phyloP scores from a whole-genome alignment of 30 jellyfish, hydroid and myxozoan genomes.

The Hydractinia symbiolongicarpus region DNA sequence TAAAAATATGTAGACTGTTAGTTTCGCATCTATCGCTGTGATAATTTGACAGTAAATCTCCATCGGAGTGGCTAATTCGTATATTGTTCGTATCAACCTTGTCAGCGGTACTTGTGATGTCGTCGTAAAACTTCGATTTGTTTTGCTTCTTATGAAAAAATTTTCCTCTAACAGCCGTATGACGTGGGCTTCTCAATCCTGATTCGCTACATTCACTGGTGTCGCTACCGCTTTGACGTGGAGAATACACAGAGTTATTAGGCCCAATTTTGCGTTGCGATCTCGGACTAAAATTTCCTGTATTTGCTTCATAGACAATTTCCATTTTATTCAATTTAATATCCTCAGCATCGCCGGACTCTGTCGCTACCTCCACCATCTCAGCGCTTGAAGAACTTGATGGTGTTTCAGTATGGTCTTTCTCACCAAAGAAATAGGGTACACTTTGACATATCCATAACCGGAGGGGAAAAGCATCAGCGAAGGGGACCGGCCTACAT shows the following conservation, averaged over 20 bases:
- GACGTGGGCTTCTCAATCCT: no score
- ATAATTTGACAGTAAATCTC: conserved; percentile 34
- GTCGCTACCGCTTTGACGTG: conserved; percentile 4
- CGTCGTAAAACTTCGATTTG: neutral
- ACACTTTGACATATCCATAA: conserved; percentile 74
- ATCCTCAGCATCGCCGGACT: neutral
- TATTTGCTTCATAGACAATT: conserved; percentile 1
- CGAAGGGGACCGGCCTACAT: conserved; percentile 85
- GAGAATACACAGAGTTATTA: neutral
- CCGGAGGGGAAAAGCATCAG: conserved; percentile 90
- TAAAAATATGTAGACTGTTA: conserved; percentile 1
- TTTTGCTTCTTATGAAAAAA: neutral
- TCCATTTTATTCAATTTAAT: neutral
- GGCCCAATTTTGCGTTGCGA: no score
- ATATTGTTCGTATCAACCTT: conserved; percentile 13
- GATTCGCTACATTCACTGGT: neutral
- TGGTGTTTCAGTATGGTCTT: neutral
- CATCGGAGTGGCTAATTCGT: conserved; percentile 70
- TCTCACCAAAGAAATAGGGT: neutral
- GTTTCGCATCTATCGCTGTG: neutral
- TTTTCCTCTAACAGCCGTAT: no score
- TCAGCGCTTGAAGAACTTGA: neutral
- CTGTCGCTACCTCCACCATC: conserved; percentile 5
- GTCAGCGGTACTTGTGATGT: neutral
- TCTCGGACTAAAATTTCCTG: neutral